A percentile compares a stretch with the other conserved stretches of the same genome.
Evolutionary conservation across 2,113 vertebrate species (phyloP).

Genomic region (Hepsetus odoe): DNA sequence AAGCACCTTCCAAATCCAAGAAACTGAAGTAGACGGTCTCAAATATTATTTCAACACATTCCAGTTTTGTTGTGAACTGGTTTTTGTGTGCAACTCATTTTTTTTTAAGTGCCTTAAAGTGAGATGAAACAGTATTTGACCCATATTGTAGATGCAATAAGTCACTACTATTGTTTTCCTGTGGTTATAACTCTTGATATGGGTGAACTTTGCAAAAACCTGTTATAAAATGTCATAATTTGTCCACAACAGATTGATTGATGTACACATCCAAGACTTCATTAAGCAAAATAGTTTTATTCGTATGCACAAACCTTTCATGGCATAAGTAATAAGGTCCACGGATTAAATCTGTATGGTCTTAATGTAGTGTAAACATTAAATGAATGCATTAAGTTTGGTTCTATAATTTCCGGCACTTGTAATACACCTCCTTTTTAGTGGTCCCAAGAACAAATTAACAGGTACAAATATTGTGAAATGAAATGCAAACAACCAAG

Average conservation of each 20-base stretch:
- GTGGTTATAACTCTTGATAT: neutral
- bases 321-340: neutral
- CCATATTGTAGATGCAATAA: neutral
- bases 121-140: neutral
- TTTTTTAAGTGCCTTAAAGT: neutral
- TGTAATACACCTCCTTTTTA: conserved; percentile 14
- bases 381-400: conserved; percentile 41
- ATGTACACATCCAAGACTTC: neutral
- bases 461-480: neutral
- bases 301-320: conserved; percentile 40
- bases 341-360: neutral
- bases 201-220: neutral
- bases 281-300: conserved; percentile 55
- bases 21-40: conserved; percentile 62
- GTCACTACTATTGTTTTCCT: neutral
- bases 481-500: conserved; percentile 30
- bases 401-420: conserved; percentile 20
- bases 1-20: conserved; percentile 68
- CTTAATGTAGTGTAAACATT: conserved; percentile 25
- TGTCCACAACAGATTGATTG: neutral
- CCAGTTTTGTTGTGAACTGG: neutral
- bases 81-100: neutral
- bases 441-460: conserved; percentile 46
- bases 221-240: neutral
- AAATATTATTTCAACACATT: neutral